phyloP scores from a whole-genome alignment of 2,888 invertebrate genomes.

The Aethes cnicana region DNA sequence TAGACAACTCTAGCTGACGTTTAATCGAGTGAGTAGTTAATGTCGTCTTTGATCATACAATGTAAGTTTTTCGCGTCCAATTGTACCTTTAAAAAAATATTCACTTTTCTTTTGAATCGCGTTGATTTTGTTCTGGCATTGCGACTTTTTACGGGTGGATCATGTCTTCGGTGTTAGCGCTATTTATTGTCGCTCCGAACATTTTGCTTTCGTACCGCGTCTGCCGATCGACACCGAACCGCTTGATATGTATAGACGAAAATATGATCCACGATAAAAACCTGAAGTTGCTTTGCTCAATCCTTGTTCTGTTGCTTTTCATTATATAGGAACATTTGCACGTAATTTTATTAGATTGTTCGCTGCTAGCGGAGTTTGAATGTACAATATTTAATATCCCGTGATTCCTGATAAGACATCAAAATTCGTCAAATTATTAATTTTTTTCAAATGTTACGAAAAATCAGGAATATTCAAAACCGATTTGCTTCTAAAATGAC shows the following conservation, averaged over 20 bases:
- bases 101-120: conserved; percentile 32
- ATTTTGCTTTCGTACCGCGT: conserved; percentile 35
- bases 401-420: conserved; percentile 16
- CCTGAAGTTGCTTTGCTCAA: conserved; percentile 54
- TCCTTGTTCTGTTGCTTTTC: conserved; percentile 55
- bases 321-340: conserved; percentile 44
- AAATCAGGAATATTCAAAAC: conserved; percentile 7
- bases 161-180: conserved; percentile 23
- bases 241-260: conserved; percentile 73
- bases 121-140: conserved; percentile 22
- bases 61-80: conserved; percentile 29
- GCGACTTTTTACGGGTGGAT: no score
- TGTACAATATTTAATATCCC: conserved; percentile 1
- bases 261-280: conserved; percentile 40
- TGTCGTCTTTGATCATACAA: neutral
- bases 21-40: conserved; percentile 6
- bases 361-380: conserved; percentile 15
- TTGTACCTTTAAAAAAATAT: conserved; percentile 35
- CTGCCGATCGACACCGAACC: conserved; percentile 46
- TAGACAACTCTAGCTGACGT: conserved; percentile 10
- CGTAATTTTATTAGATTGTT: conserved; percentile 14
- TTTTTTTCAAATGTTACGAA: neutral
- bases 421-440: no score
- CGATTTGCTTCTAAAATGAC: conserved; percentile 12
- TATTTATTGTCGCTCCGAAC: conserved; percentile 65